Percentiles rank a stretch among this genome's conserved stretches.
Conservation (phyloP, 1,140 invertebrate species). For the Bilobella aurantiaca region DNA sequence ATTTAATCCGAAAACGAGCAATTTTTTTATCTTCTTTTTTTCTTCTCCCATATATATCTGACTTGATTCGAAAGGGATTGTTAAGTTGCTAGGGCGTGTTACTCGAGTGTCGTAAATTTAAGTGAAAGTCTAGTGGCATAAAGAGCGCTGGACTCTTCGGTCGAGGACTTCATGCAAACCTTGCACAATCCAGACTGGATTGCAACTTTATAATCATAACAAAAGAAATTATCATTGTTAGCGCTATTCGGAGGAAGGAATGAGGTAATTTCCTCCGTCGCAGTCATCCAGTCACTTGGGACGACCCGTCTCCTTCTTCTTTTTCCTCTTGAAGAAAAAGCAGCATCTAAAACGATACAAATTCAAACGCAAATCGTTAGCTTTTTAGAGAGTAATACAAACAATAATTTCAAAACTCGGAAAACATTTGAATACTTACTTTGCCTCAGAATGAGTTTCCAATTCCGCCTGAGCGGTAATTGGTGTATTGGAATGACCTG, state of each 20-base stretch:
- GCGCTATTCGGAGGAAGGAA: slow-evolving; percentile 30
- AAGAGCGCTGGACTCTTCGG: neutral
- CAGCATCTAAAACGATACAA: slow-evolving; percentile 26
- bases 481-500: slow-evolving; percentile 90
- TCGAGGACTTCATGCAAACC: neutral
- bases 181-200: neutral
- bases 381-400: slow-evolving; percentile 1
- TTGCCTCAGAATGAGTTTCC: slow-evolving; percentile 83
- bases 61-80: neutral
- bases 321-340: slow-evolving; percentile 33
- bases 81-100: neutral
- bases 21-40: neutral
- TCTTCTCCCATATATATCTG: neutral
- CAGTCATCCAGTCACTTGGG: slow-evolving; percentile 36
- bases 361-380: neutral
- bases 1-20: neutral
- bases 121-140: neutral
- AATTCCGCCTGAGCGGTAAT: slow-evolving; percentile 86
- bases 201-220: neutral
- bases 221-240: neutral
- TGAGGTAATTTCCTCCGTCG: slow-evolving; percentile 28
- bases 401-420: neutral
- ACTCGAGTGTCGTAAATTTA: neutral
- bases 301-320: slow-evolving; percentile 35
- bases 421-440: slow-evolving; percentile 48